A percentile compares a stretch with the other conserved stretches of the same genome.
phyloP scores from a whole-genome alignment of 2,888 invertebrate genomes.

The Drosophila aldrichi region DNA sequence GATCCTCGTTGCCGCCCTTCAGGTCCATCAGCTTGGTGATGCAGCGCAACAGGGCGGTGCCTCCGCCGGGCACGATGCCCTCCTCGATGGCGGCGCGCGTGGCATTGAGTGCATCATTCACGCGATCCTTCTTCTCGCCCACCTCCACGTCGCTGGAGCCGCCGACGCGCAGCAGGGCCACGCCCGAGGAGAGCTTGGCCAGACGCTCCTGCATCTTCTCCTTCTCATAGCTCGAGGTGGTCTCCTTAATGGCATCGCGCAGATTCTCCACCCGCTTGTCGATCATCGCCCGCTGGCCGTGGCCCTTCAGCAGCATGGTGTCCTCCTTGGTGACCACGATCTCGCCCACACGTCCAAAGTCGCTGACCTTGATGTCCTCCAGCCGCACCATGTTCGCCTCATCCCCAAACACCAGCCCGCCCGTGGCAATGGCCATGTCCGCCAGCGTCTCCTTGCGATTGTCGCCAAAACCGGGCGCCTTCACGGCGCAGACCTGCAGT shows the following conservation, averaged over 20 bases:
- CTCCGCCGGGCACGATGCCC: conserved; percentile 98
- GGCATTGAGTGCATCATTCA: conserved; percentile 96
- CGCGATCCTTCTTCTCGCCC: conserved; percentile 97
- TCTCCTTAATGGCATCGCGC: conserved; percentile 93
- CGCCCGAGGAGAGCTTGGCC: conserved; percentile 94
- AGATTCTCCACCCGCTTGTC: conserved; percentile 93
- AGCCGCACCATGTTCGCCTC: conserved; percentile 94
- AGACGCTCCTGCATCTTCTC: conserved; percentile 96
- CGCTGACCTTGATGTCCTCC: conserved; percentile 92
- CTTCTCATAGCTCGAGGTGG: conserved; percentile 96
- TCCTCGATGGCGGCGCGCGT: conserved; percentile 98
- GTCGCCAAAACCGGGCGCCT: conserved; percentile 98
- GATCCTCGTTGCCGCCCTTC: conserved; percentile 89
- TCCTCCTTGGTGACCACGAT: conserved; percentile 97
- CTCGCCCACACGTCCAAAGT: conserved; percentile 94
- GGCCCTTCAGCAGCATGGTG: conserved; percentile 89
- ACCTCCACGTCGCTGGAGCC: conserved; percentile 96
- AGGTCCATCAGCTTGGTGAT: conserved; percentile 89
- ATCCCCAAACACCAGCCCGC: conserved; percentile 96
- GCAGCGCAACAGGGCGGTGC: conserved; percentile 94
- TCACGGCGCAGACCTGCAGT: conserved; percentile 96
- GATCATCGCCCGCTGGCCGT: conserved; percentile 92
- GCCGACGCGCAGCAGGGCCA: conserved; percentile 92
- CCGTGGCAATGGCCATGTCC: conserved; percentile 96
- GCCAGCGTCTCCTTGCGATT: conserved; percentile 95